Conservation (phyloP, 37 sponge, comb jelly and placozoan genomes). For the Petrosia ficiformis region DNA sequence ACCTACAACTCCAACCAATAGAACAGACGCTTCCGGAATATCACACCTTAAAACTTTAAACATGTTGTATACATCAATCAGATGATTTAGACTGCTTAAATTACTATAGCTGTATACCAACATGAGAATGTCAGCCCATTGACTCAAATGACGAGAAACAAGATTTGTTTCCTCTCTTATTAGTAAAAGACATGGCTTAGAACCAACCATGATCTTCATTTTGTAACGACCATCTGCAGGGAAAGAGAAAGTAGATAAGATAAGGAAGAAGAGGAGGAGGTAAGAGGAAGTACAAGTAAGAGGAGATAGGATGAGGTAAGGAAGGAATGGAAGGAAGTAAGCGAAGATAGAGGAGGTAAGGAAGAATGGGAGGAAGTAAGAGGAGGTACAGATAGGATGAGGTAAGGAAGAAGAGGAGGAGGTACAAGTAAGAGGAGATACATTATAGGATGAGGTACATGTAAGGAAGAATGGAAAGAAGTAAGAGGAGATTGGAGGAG, state of each 20-base stretch:
- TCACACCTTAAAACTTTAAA: constrained; percentile 36
- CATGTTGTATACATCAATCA: not conserved
- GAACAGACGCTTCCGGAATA: constrained; percentile 3
- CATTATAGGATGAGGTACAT: not conserved
- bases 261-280: no score
- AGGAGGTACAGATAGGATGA: not conserved
- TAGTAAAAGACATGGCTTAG: constrained; percentile 60
- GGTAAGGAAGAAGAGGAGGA: no score
- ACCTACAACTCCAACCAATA: constrained; percentile 65
- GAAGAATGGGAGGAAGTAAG: not conserved
- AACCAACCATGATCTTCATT: constrained; percentile 71
- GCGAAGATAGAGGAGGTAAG: not conserved
- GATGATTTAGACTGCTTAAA: constrained; percentile 19
- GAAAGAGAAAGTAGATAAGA: not conserved
- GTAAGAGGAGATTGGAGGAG: not conserved
- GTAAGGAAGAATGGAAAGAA: not conserved
- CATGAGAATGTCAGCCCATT: constrained; percentile 82
- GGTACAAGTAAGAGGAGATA: no score
- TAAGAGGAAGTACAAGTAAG: no score
- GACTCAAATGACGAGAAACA: constrained; percentile 68
- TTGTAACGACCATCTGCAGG: constrained; percentile 78
- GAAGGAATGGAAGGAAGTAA: no score
- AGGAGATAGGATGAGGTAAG: not conserved
- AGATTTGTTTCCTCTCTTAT: constrained; percentile 80
- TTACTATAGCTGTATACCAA: constrained; percentile 80